Conservation (phyloP, 1,140 invertebrate species). For the Archegozetes longisetosus region DNA sequence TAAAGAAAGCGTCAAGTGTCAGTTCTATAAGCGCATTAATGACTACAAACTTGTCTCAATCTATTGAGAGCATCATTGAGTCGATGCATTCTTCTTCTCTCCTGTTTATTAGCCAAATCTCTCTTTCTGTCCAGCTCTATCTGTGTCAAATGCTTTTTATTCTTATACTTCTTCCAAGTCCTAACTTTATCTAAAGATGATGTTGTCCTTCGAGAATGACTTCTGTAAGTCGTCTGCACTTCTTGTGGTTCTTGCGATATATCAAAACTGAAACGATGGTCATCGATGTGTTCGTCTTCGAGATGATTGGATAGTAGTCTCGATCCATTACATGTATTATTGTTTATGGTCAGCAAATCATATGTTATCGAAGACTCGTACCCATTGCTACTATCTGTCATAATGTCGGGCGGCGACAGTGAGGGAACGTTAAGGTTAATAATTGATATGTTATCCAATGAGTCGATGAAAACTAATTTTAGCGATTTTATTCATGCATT, state of each 20-base stretch:
- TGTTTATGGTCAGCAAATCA: not conserved
- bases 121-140: conserved; percentile 17
- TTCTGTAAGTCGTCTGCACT: not conserved
- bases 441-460: not conserved
- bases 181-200: not conserved
- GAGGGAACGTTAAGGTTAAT: not conserved
- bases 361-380: not conserved
- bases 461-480: not conserved
- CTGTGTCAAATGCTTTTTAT: conserved; percentile 4
- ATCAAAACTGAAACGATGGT: not conserved
- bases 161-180: not conserved
- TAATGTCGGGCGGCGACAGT: not conserved
- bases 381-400: not conserved
- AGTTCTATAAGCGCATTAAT: not conserved
- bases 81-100: conserved; percentile 18
- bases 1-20: no score
- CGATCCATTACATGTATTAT: not conserved
- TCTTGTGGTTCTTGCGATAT: not conserved
- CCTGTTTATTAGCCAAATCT: conserved; percentile 20
- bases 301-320: not conserved
- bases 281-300: not conserved
- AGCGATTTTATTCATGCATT: no score
- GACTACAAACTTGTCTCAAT: conserved; percentile 7
- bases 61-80: conserved; percentile 16
- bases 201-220: not conserved